phyloP scores from a whole-genome alignment of 1,140 invertebrate species.

The Probaryconus sp. region DNA sequence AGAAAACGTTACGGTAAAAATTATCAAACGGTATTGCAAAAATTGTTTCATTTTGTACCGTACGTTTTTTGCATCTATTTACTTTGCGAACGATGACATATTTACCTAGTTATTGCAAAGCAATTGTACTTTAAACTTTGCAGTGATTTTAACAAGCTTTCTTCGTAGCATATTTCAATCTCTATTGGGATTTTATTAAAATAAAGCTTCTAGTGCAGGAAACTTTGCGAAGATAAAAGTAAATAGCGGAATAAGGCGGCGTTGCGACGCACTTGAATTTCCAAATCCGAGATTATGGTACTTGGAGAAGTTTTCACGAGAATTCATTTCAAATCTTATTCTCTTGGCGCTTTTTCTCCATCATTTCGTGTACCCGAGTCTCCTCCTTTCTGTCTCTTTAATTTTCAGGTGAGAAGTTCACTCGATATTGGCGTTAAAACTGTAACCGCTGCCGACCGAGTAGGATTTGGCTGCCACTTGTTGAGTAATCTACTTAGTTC shows the following conservation, averaged over 20 bases:
- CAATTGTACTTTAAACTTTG: too few species aligned
- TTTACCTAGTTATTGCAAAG: too few species aligned
- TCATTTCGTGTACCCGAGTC: slow-evolving; percentile 47
- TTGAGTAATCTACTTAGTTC: slow-evolving; percentile 78
- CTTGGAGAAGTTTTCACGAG: slow-evolving; percentile 27
- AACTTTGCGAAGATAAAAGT: slow-evolving; percentile 39
- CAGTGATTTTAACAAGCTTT: neutral
- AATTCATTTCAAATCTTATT: slow-evolving; percentile 50
- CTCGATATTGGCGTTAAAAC: slow-evolving; percentile 66
- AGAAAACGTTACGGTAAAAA: too few species aligned
- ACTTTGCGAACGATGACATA: too few species aligned
- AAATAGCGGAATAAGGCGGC: slow-evolving; percentile 39
- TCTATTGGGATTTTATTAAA: slow-evolving; percentile 41
- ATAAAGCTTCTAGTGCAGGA: slow-evolving; percentile 21
- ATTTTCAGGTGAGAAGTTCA: slow-evolving; percentile 58
- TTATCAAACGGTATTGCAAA: too few species aligned
- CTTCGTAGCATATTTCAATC: slow-evolving; percentile 18
- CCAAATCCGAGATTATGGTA: slow-evolving; percentile 44
- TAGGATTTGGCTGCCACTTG: slow-evolving; percentile 76
- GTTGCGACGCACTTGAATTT: slow-evolving; percentile 42
- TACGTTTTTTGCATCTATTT: too few species aligned
- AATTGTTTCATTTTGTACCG: too few species aligned
- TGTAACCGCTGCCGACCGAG: slow-evolving; percentile 65
- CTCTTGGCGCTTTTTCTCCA: slow-evolving; percentile 21
- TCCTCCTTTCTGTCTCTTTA: slow-evolving; percentile 47